Percentiles rank a stretch among this genome's conserved stretches.
Evolutionary conservation across 1,140 invertebrate genomes (phyloP).

Genomic region (Rhyzopertha dominica): DNA sequence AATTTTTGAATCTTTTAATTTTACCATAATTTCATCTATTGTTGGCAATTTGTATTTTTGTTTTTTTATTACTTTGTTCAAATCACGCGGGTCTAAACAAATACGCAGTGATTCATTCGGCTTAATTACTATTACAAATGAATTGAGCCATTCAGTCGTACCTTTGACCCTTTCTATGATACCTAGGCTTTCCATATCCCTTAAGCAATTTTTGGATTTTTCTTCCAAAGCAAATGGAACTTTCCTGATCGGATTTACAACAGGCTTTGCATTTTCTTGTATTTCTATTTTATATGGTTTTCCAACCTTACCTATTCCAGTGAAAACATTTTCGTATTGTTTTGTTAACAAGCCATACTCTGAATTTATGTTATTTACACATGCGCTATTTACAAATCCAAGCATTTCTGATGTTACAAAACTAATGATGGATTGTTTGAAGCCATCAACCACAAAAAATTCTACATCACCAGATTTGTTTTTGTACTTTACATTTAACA

Average conservation of each 20-base stretch:
- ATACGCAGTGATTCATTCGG: constrained; percentile 45
- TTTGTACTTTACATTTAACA: constrained; percentile 7
- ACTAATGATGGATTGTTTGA: constrained; percentile 5
- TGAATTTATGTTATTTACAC: constrained; percentile 8
- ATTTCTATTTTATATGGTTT: constrained; percentile 11
- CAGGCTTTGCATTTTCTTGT: constrained; percentile 9
- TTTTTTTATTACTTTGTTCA: constrained; percentile 48
- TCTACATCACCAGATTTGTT: constrained; percentile 12
- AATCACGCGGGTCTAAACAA: constrained; percentile 49
- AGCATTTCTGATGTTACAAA: constrained; percentile 10
- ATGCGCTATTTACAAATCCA: constrained; percentile 10
- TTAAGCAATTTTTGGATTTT: constrained; percentile 5
- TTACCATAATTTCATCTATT: constrained; percentile 43
- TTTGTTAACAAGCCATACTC: no score
- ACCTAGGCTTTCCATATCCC: not conserved
- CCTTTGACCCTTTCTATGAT: constrained; percentile 22
- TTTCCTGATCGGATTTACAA: constrained; percentile 15
- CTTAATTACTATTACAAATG: constrained; percentile 47
- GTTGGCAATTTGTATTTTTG: constrained; percentile 45
- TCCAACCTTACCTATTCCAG: constrained; percentile 3
- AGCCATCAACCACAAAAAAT: constrained; percentile 13
- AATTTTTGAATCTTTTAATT: constrained; percentile 40
- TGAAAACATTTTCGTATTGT: constrained; percentile 4
- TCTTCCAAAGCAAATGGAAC: constrained; percentile 11
- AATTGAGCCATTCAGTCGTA: constrained; percentile 48